phyloP scores from a whole-genome alignment of 2,113 vertebrate genomes.

The Takifugu flavidus region DNA sequence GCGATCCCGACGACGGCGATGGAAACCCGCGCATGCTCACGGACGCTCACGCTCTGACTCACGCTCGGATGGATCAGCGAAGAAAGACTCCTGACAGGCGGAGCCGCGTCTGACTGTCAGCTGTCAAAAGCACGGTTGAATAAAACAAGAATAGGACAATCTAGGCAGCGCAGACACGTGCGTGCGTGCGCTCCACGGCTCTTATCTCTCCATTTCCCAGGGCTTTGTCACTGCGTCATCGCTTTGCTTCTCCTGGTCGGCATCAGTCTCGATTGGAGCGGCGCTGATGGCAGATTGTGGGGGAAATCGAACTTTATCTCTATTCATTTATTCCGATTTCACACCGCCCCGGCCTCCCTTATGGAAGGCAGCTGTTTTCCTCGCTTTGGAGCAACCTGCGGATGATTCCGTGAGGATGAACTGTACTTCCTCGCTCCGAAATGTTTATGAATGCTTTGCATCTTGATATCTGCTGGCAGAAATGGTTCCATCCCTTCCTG shows the following conservation, averaged over 20 bases:
- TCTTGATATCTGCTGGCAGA: too few species aligned
- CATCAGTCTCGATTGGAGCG: constrained; percentile 8
- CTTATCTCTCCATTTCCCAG: constrained; percentile 25
- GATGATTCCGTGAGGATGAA: not conserved
- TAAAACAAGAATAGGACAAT: not conserved
- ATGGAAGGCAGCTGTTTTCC: constrained; percentile 10
- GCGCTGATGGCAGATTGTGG: constrained; percentile 20
- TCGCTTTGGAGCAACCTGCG: not conserved
- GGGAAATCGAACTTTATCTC: constrained; percentile 12
- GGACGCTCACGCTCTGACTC: constrained; percentile 4
- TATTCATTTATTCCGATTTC: constrained; percentile 15
- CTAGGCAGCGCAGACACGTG: not conserved
- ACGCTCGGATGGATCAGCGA: not conserved
- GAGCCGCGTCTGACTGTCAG: not conserved
- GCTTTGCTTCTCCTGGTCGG: constrained; percentile 11
- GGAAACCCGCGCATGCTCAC: not conserved
- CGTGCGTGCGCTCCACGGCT: constrained; percentile 13
- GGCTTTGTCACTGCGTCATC: constrained; percentile 13
- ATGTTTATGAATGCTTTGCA: too few species aligned
- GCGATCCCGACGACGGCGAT: not conserved
- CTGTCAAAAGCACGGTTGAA: not conserved
- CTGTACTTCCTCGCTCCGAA: too few species aligned
- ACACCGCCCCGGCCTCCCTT: not conserved
- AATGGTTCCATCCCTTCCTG: too few species aligned
- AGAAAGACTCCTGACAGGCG: not conserved